Evolutionary conservation across 2,888 invertebrate genomes (phyloP).

Genomic region (Rapana venosa): DNA sequence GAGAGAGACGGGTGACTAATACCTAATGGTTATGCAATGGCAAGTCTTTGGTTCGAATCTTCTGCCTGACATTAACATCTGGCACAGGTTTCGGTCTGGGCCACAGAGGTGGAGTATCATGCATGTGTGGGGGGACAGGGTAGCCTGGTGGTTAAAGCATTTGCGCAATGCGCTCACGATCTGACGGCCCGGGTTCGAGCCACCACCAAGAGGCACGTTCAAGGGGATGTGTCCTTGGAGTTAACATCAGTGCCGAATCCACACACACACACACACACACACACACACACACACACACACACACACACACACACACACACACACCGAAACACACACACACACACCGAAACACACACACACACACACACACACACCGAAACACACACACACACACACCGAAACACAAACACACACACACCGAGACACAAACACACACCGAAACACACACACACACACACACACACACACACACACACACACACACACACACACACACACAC

Average conservation of each 20-base stretch:
- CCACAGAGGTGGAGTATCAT: too few species aligned
- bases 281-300: too few species aligned
- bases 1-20: too few species aligned
- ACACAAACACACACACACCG: not conserved
- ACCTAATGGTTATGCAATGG: too few species aligned
- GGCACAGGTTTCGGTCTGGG: too few species aligned
- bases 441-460: slow-evolving; percentile 18
- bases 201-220: not conserved
- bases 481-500: slow-evolving; percentile 2
- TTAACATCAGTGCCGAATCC: too few species aligned
- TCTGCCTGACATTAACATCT: too few species aligned
- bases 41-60: too few species aligned
- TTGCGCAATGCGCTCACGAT: not conserved
- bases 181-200: not conserved
- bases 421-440: too few species aligned
- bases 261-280: not conserved
- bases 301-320: too few species aligned
- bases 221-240: too few species aligned
- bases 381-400: not conserved
- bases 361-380: not conserved
- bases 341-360: not conserved
- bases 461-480: not conserved
- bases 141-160: not conserved
- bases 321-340: too few species aligned
- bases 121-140: not conserved